phyloP scores from a whole-genome alignment of 92 coral and sea anemone genomes.

The Zoanthus sansibaricus region DNA sequence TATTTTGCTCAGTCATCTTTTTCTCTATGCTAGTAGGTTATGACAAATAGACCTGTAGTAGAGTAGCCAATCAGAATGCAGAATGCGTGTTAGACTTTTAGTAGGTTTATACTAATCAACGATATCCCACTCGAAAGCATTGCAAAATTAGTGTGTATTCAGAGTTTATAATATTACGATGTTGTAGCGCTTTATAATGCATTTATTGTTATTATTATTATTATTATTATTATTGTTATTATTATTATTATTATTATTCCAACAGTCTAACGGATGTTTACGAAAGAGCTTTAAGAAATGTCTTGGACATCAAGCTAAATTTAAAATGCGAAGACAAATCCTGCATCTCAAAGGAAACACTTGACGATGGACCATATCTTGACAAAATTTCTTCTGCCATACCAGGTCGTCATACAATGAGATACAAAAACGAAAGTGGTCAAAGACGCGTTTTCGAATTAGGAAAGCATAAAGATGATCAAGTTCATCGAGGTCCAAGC shows the following conservation, averaged over 20 bases:
- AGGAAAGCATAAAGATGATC: neutral
- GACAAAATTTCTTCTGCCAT: constrained; percentile 15
- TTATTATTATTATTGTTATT: neutral
- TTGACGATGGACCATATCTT: constrained; percentile 25
- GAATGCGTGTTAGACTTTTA: too few species aligned
- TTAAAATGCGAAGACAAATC: constrained; percentile 49
- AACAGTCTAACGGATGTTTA: constrained; percentile 41
- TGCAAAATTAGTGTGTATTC: too few species aligned
- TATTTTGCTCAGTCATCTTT: too few species aligned
- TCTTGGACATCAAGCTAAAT: constrained; percentile 30
- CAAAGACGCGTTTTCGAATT: constrained; percentile 19
- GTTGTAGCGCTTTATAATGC: too few species aligned
- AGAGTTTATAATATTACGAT: too few species aligned
- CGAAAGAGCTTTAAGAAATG: constrained; percentile 39
- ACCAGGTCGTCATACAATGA: neutral
- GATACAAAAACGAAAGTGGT: neutral
- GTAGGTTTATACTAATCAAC: too few species aligned
- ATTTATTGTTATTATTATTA: neutral
- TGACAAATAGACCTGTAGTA: too few species aligned
- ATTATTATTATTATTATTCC: neutral
- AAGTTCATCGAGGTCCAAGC: neutral
- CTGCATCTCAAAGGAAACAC: constrained; percentile 23
- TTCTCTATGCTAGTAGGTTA: too few species aligned
- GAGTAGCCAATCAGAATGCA: too few species aligned
- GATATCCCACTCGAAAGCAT: too few species aligned